Conservation (phyloP, 2,888 invertebrate genomes). For the Apamea epomidion region DNA sequence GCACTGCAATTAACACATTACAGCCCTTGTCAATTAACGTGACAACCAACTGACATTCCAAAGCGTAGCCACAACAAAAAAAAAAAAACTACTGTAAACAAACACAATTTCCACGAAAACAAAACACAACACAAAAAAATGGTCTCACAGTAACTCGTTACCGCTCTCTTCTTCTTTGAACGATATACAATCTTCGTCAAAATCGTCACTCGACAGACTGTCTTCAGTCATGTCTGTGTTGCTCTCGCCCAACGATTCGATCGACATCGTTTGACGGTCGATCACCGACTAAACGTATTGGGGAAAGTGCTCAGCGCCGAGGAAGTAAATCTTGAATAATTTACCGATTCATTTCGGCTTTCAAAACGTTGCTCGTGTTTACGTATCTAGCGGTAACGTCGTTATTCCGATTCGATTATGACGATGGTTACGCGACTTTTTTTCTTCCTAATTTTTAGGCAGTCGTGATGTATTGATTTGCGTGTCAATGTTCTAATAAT, state of each 20-base stretch:
- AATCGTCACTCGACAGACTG: slow-evolving; percentile 77
- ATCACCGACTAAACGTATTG: slow-evolving; percentile 74
- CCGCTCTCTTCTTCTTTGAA: slow-evolving; percentile 65
- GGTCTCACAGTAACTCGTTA: slow-evolving; percentile 76
- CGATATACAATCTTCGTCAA: slow-evolving; percentile 48
- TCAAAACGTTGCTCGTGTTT: slow-evolving; percentile 67
- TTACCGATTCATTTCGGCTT: slow-evolving; percentile 72
- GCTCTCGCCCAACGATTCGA: slow-evolving; percentile 67
- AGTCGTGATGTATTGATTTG: slow-evolving; percentile 37
- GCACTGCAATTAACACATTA: slow-evolving; percentile 45
- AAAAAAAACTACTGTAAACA: slow-evolving; percentile 39
- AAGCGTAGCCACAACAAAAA: slow-evolving; percentile 50
- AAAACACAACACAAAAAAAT: slow-evolving; percentile 61
- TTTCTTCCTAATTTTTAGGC: slow-evolving; percentile 45
- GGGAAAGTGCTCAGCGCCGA: slow-evolving; percentile 69
- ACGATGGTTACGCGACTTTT: slow-evolving; percentile 55
- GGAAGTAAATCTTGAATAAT: slow-evolving; percentile 74
- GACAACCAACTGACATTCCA: slow-evolving; percentile 55
- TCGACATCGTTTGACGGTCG: slow-evolving; percentile 75
- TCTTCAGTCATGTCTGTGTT: slow-evolving; percentile 80
- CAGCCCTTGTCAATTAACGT: slow-evolving; percentile 43
- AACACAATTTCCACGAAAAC: slow-evolving; percentile 59
- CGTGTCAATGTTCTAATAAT: slow-evolving; percentile 58
- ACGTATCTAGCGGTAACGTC: slow-evolving; percentile 60
- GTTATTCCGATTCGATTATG: slow-evolving; percentile 56